Conservation (phyloP, 2,888 invertebrate species). For the Pseudococcus viburni region DNA sequence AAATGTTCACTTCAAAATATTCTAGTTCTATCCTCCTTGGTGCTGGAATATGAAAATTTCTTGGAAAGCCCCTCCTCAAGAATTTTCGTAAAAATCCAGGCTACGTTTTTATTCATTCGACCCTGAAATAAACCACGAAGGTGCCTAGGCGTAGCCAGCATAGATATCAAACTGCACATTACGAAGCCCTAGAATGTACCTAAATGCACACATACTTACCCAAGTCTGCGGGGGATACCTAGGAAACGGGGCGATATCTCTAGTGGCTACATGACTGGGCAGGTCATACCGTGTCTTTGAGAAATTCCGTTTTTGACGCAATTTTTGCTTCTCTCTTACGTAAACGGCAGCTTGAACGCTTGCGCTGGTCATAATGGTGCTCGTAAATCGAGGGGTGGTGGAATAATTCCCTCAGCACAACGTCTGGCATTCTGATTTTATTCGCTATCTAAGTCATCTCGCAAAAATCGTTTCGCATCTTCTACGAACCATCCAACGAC, state of each 20-base stretch:
- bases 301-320: conserved; percentile 79
- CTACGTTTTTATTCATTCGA: no score
- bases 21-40: no score
- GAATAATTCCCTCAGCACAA: neutral
- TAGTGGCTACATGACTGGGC: conserved; percentile 90
- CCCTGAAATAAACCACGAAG: no score
- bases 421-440: conserved; percentile 14
- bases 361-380: conserved; percentile 73
- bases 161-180: neutral
- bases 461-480: neutral
- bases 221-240: conserved; percentile 87
- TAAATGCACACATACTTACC: conserved; percentile 71
- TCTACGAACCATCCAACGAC: neutral
- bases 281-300: conserved; percentile 75
- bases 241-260: conserved; percentile 89
- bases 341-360: conserved; percentile 94
- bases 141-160: no score
- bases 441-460: neutral
- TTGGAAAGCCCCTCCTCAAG: no score
- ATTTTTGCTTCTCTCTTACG: conserved; percentile 91
- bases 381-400: neutral
- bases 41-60: no score
- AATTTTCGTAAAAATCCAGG: no score
- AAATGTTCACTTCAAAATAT: no score
- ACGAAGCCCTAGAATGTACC: neutral